Percentiles rank a stretch among this genome's conserved stretches.
These are phyloP conservation scores for Trididemnum miniatum DNA, from an alignment of 23 tunicate genomes.

Conservation along the genomic window DNA sequence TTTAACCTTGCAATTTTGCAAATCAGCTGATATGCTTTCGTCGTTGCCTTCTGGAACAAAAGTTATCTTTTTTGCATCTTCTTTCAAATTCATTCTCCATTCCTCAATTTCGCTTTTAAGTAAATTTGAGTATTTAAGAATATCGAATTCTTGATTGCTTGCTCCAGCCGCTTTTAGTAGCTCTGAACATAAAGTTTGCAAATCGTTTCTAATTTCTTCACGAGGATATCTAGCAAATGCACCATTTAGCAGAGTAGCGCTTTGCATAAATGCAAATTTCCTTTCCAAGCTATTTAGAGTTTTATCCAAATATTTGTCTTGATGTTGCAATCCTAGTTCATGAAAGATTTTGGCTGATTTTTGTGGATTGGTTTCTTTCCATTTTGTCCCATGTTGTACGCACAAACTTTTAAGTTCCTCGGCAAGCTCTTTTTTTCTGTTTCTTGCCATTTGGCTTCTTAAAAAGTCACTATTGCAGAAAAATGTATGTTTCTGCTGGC, in stretches of 20 bases:
- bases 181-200: background rate
- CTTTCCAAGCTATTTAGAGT: background rate
- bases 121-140: background rate
- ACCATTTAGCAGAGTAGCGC: conserved; percentile 9
- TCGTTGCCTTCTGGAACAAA: background rate
- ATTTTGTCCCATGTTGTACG: background rate
- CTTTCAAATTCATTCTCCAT: background rate
- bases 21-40: background rate
- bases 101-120: background rate
- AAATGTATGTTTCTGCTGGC: too few relatives aligned
- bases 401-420: background rate
- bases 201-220: background rate
- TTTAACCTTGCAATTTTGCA: background rate
- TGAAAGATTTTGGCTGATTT: conserved; percentile 20
- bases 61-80: too few relatives aligned
- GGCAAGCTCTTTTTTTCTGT: too few relatives aligned
- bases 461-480: too few relatives aligned
- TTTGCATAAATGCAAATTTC: background rate
- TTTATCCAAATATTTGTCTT: background rate
- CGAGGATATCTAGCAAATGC: background rate
- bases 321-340: background rate
- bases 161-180: background rate
- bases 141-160: background rate
- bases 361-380: background rate
- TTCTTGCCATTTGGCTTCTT: too few relatives aligned